Evolutionary conservation across 1,140 invertebrate species (phyloP).

Genomic region (Aphelenchoides fujianensis): DNA sequence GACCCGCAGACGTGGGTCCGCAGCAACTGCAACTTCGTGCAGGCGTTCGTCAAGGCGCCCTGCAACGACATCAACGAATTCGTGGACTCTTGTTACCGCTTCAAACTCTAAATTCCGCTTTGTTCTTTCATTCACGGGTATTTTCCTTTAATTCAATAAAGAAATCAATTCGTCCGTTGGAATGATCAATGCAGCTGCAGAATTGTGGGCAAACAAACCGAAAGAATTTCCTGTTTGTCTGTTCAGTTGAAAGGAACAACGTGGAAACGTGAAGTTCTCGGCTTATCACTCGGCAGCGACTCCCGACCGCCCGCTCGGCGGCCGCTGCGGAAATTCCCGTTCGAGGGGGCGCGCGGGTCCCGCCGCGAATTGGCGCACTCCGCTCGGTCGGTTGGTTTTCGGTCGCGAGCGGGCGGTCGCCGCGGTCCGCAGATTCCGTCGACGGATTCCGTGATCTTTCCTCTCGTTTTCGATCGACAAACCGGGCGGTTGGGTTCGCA

Average conservation of each 20-base stretch:
- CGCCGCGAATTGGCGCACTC: too few relatives aligned
- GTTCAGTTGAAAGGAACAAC: too few relatives aligned
- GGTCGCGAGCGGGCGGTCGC: not conserved
- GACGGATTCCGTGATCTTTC: not conserved
- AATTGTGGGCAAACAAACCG: too few relatives aligned
- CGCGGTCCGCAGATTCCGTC: not conserved
- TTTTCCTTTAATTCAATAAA: not conserved
- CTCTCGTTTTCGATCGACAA: not conserved
- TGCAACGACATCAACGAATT: constrained; percentile 43
- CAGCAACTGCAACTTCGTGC: constrained; percentile 39
- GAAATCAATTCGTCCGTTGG: too few relatives aligned
- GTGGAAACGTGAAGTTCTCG: too few relatives aligned
- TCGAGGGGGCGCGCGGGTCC: too few relatives aligned
- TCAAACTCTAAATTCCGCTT: not conserved
- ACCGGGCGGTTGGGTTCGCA: not conserved
- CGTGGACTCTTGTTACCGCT: constrained; percentile 39
- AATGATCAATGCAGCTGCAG: too few relatives aligned
- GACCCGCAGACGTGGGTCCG: constrained; percentile 37
- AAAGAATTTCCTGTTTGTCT: too few relatives aligned
- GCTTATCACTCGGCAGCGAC: too few relatives aligned
- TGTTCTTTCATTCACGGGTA: not conserved
- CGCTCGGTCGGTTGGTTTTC: not conserved
- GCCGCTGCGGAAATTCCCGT: too few relatives aligned
- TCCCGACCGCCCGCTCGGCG: too few relatives aligned
- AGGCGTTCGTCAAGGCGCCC: constrained; percentile 36